Base-by-base conservation (phyloP, 2,797 vertebrate species). In the Chromis chromis region DNA sequence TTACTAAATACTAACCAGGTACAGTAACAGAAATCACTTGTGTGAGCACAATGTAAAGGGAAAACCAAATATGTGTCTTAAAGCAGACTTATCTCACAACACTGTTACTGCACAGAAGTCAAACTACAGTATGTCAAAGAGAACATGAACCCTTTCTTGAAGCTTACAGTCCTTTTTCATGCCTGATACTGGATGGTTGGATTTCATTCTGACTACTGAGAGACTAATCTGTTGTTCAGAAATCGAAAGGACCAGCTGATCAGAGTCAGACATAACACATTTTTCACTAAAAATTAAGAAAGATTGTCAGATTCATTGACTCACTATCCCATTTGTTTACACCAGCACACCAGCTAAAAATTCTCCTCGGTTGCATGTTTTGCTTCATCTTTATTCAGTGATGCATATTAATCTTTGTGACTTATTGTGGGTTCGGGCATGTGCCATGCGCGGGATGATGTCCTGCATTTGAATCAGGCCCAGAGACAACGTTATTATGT, bases 401-500 rank as follows among this genome's bases (percentile, higher is more conserved):
- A 56, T 54, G 49, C 33, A 39, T 54, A 63, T 74, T 57, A 60
- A 59, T 81, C 62, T 71, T 59, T 0, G 10, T 24, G 72, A 79
- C 21, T 69, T 48, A 11, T 19, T 36, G 21, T 46, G 36, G 56
- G 46, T 54, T 80, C 53, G 56, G 54, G 25, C 25, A 0, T 33
- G 66, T 67, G 39, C 14, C 17, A 33, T 52, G 28, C 65, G 27
- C 70, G 31, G 68, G 31, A 53, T 9, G 1, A 62, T 31, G 59
- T 79, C 56, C 64, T 50, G 24, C 4, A 31, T 81, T 80, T 70
- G 69, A 84, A 70, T 79, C 39, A 65, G 70, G 42, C 33, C 65
- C 53, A 62, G 36, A 58, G 42, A 71, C 56, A 67, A 48, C 61
- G 46, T 74, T 67, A 76, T 87, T 76, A 65, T 60, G 69, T 79